phyloP scores from a whole-genome alignment of 2,888 invertebrate species.

The Noctuana brunneofusca region DNA sequence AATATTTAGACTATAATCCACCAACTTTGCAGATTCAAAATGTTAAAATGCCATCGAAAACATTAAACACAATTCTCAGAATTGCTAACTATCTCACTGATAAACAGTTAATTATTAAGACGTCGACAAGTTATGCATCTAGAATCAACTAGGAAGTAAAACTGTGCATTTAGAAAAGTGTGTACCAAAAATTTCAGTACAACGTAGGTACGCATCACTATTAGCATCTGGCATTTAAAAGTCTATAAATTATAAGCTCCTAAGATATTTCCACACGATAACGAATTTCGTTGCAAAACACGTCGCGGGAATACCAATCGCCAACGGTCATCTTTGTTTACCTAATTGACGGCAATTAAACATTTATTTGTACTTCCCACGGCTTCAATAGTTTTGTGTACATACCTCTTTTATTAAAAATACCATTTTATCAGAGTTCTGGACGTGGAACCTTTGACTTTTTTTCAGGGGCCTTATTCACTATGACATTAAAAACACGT shows the following conservation, averaged over 20 bases:
- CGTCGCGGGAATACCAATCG: constrained; percentile 22
- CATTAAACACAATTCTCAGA: no score
- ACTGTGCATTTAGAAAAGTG: background rate
- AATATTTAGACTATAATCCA: no score
- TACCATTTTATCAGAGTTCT: background rate
- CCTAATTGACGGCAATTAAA: constrained; percentile 37
- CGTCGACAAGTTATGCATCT: no score
- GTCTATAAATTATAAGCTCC: constrained; percentile 29
- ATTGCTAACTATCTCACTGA: no score
- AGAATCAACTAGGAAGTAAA: no score
- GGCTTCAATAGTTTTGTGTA: constrained; percentile 1
- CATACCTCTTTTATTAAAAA: constrained; percentile 22
- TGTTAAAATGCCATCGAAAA: no score
- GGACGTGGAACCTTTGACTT: no score
- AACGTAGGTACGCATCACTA: background rate
- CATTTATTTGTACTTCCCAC: constrained; percentile 37
- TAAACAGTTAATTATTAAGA: no score
- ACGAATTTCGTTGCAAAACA: constrained; percentile 35
- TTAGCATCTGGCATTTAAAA: constrained; percentile 8
- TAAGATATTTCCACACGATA: constrained; percentile 36
- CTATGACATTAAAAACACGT: no score
- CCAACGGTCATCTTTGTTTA: constrained; percentile 39
- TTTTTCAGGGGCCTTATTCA: no score
- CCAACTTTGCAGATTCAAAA: no score
- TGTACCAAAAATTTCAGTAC: background rate